Evolutionary conservation across 2,888 invertebrate species (phyloP).

Genomic region (Poecilobothrus nobilitatus): DNA sequence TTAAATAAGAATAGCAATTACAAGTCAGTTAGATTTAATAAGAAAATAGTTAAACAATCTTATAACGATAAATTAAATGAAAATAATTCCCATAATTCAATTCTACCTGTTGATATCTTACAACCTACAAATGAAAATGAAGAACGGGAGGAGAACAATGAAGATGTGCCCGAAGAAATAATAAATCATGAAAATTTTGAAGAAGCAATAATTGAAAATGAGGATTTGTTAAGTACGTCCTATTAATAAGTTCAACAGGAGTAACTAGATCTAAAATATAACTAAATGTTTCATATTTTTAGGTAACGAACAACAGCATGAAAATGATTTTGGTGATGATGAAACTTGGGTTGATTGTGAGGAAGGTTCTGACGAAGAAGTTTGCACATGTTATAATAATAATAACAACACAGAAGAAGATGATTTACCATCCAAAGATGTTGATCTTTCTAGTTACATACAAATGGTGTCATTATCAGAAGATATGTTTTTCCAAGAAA

Average conservation of each 20-base stretch:
- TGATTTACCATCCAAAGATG: slow-evolving; percentile 29
- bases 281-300: slow-evolving; percentile 14
- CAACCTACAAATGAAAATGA: not conserved
- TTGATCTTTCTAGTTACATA: slow-evolving; percentile 34
- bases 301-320: slow-evolving; percentile 18
- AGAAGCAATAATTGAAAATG: not conserved
- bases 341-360: slow-evolving; percentile 43
- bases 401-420: slow-evolving; percentile 24
- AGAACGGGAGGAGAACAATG: not conserved
- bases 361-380: slow-evolving; percentile 42
- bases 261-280: too few species aligned
- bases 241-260: slow-evolving; percentile 13
- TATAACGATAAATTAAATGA: not conserved
- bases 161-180: not conserved
- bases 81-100: slow-evolving; percentile 1
- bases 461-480: slow-evolving; percentile 35
- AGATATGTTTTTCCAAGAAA: slow-evolving; percentile 24
- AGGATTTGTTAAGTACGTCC: slow-evolving; percentile 4
- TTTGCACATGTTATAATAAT: slow-evolving; percentile 41
- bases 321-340: slow-evolving; percentile 28
- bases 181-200: not conserved
- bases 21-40: slow-evolving; percentile 11
- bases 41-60: slow-evolving; percentile 2
- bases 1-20: not conserved
- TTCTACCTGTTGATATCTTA: not conserved